These are phyloP conservation scores for Delphinus delphis DNA, from an alignment of 2,113 vertebrate species.

Conservation along the genomic window DNA sequence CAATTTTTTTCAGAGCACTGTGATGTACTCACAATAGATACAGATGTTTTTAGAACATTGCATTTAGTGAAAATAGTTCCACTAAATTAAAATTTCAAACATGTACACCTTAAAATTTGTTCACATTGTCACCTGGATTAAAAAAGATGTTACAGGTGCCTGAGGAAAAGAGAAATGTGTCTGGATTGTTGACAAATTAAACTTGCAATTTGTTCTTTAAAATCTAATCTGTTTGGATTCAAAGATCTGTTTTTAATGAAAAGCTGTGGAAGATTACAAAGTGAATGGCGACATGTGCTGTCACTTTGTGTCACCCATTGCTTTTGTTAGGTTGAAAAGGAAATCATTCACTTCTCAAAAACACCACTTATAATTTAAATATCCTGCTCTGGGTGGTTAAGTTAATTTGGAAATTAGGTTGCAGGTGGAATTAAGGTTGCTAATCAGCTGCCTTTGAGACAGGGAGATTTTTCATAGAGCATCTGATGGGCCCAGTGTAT, in stretches of 20 bases:
- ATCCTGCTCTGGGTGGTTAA: neutral
- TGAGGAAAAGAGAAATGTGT: neutral
- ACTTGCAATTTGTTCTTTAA: slow-evolving; percentile 41
- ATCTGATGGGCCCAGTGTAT: neutral
- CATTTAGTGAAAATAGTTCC: neutral
- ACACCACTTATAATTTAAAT: neutral
- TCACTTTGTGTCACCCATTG: neutral
- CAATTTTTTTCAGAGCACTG: neutral
- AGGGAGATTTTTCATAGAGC: neutral
- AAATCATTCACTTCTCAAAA: neutral
- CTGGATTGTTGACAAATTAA: slow-evolving; percentile 48
- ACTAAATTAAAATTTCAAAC: slow-evolving; percentile 48
- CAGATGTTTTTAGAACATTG: neutral
- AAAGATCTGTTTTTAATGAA: slow-evolving; percentile 19
- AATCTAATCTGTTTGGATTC: slow-evolving; percentile 35
- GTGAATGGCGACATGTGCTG: neutral
- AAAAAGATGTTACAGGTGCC: neutral
- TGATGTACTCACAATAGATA: neutral
- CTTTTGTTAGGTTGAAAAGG: neutral
- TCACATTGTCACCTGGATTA: slow-evolving; percentile 27
- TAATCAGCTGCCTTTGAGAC: neutral
- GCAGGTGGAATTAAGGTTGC: neutral
- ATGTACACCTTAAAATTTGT: neutral
- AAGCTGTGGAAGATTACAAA: slow-evolving; percentile 6
- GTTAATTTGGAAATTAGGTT: neutral